Conservation (phyloP, 2,888 invertebrate species). For the Charanyca ferruginea region DNA sequence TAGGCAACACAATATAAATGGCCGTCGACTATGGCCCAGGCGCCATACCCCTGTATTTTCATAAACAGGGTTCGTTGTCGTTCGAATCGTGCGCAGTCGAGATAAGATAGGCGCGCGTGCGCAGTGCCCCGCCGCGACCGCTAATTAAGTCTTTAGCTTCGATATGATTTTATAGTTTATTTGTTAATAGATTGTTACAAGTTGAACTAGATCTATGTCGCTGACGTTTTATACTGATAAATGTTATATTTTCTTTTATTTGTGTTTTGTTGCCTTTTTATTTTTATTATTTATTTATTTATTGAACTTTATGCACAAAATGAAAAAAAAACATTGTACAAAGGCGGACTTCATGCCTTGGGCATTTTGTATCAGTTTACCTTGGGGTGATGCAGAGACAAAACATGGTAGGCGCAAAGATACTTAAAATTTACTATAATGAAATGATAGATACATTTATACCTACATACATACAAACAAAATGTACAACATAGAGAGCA, state of each 20-base stretch:
- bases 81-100: constrained; percentile 76
- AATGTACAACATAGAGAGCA: too few relatives aligned
- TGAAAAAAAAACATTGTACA: too few relatives aligned
- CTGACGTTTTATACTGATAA: constrained; percentile 53
- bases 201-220: constrained; percentile 53
- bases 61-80: constrained; percentile 62
- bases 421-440: too few relatives aligned
- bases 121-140: constrained; percentile 84
- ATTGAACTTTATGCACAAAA: too few relatives aligned
- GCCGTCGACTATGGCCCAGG: constrained; percentile 40
- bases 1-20: constrained; percentile 58
- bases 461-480: too few relatives aligned
- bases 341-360: too few relatives aligned
- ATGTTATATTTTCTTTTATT: constrained; percentile 26
- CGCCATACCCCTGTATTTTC: constrained; percentile 64
- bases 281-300: too few relatives aligned
- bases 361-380: too few relatives aligned
- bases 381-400: too few relatives aligned
- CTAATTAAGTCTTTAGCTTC: constrained; percentile 90
- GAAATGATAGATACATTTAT: too few relatives aligned
- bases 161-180: constrained; percentile 81
- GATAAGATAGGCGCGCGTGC: constrained; percentile 86
- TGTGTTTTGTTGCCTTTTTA: constrained; percentile 14
- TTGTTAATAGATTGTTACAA: constrained; percentile 78
- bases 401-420: too few relatives aligned